phyloP scores from a whole-genome alignment of 2,113 vertebrate species.

The Stegostoma tigrinum region DNA sequence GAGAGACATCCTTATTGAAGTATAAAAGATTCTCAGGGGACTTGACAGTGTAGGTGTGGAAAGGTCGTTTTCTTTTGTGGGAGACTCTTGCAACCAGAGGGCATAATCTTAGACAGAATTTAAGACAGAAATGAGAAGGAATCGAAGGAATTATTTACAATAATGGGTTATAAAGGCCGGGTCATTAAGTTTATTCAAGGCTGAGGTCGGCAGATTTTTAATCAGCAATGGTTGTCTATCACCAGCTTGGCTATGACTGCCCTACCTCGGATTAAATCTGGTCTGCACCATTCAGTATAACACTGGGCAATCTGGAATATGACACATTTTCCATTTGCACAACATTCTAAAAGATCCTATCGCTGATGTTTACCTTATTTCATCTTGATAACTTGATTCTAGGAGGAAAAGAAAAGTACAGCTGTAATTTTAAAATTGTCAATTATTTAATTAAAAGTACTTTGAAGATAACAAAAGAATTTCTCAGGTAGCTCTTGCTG shows the following conservation, averaged over 20 bases:
- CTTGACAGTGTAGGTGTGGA: too few species aligned
- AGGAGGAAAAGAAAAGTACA: neutral
- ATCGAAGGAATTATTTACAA: too few species aligned
- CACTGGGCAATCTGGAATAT: neutral
- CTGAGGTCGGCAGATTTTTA: neutral
- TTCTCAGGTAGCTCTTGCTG: neutral
- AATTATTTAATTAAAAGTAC: neutral
- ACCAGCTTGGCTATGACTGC: neutral
- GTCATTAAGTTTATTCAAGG: too few species aligned
- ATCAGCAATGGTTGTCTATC: neutral
- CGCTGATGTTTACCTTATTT: neutral
- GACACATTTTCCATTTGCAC: neutral
- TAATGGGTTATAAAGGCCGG: too few species aligned
- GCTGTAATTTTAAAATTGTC: neutral
- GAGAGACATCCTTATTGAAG: too few species aligned
- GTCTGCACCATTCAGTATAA: too few species aligned
- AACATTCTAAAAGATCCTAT: neutral
- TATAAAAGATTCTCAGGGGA: too few species aligned
- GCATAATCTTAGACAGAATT: too few species aligned
- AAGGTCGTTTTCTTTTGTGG: too few species aligned
- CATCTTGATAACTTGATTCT: conserved; percentile 2
- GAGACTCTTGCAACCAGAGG: too few species aligned
- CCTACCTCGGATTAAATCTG: neutral
- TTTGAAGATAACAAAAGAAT: neutral
- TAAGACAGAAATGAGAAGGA: too few species aligned